Percentiles rank a stretch among this genome's conserved stretches.
Evolutionary conservation across 2,888 invertebrate genomes (phyloP).

Genomic region (Euplexia lucipara): DNA sequence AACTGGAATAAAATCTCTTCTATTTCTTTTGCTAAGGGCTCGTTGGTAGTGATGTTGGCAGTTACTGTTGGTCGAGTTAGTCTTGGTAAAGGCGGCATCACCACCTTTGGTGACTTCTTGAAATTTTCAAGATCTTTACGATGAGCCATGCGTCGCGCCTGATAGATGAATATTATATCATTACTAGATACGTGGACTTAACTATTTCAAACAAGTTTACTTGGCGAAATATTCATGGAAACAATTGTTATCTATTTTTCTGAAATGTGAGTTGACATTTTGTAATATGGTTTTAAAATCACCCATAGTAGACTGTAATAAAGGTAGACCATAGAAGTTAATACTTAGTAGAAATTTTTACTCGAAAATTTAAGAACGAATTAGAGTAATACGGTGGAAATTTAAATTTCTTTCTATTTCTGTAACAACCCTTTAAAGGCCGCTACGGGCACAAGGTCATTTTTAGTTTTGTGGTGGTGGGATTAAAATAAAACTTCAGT

Average conservation of each 20-base stretch:
- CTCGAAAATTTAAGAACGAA: too few species aligned
- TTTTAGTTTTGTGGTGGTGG: background rate
- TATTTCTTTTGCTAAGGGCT: constrained; percentile 30
- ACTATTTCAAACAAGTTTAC: constrained; percentile 1
- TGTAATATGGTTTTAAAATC: too few species aligned
- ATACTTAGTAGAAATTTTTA: too few species aligned
- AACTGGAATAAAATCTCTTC: constrained; percentile 34
- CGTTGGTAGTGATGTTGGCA: background rate
- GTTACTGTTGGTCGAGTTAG: background rate
- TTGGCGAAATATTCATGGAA: too few species aligned
- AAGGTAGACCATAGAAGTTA: background rate
- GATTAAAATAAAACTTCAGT: constrained; percentile 39
- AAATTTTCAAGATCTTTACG: constrained; percentile 19
- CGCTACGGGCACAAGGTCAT: background rate
- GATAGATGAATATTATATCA: constrained; percentile 38
- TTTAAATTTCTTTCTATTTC: background rate
- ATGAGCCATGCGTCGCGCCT: constrained; percentile 49
- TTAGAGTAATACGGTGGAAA: too few species aligned
- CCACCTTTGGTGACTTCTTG: constrained; percentile 1
- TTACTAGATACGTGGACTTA: constrained; percentile 9
- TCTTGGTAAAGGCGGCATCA: constrained; percentile 32
- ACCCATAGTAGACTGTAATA: too few species aligned
- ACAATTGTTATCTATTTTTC: too few species aligned
- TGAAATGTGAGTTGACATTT: too few species aligned
- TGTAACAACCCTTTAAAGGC: background rate